Conservation (phyloP, 2,113 vertebrate species). For the Arizona elegans region DNA sequence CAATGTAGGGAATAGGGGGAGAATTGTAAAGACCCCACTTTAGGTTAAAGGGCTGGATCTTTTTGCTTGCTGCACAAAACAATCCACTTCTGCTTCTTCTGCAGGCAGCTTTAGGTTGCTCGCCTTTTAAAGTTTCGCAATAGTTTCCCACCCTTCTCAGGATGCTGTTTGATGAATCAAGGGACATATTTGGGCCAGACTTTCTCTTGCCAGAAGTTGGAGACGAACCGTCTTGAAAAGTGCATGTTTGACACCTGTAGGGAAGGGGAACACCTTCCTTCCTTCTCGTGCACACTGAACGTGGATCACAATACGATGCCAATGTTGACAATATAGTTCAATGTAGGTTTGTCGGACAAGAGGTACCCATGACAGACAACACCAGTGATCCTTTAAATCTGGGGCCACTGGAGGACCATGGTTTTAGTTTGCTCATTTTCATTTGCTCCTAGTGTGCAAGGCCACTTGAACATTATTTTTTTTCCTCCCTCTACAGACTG, state of each 20-base stretch:
- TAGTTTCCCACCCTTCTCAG: neutral
- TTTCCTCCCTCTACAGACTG: neutral
- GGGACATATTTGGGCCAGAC: neutral
- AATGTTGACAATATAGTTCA: neutral
- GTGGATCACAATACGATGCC: neutral
- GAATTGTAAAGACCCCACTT: constrained; percentile 7
- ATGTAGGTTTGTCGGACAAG: neutral
- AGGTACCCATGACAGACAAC: neutral
- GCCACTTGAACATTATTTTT: neutral
- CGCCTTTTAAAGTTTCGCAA: neutral
- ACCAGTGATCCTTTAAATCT: neutral
- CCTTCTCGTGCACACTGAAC: neutral
- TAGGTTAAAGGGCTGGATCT: constrained; percentile 19
- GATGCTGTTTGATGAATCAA: neutral
- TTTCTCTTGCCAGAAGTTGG: neutral
- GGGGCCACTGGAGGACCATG: no score
- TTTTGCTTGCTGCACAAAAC: constrained; percentile 4
- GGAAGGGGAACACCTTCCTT: neutral
- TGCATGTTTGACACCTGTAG: neutral
- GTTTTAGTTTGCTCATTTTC: neutral
- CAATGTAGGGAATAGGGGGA: constrained; percentile 19
- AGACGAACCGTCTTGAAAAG: neutral
- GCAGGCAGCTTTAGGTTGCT: neutral
- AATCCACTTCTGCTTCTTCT: neutral
- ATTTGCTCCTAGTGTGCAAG: neutral